Evolutionary conservation across 2,113 vertebrate species (phyloP).

Genomic region (Plotosus lineatus): DNA sequence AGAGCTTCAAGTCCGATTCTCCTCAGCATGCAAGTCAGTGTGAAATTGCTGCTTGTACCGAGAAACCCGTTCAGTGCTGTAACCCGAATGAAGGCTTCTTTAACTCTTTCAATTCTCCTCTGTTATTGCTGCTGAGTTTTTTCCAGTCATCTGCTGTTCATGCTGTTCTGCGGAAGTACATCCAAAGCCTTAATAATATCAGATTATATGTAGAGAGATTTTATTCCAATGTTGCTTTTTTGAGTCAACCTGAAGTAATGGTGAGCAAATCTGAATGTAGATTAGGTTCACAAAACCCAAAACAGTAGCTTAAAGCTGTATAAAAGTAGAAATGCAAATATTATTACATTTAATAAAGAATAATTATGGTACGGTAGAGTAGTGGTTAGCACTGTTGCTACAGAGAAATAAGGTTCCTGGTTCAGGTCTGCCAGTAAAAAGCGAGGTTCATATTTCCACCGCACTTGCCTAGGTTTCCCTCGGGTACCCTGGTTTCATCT

Average conservation of each 20-base stretch:
- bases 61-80: background rate
- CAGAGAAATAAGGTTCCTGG: too few species aligned
- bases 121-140: background rate
- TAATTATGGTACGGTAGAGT: too few species aligned
- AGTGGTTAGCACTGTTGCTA: too few species aligned
- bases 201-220: background rate
- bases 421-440: too few species aligned
- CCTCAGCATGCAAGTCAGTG: background rate
- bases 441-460: too few species aligned
- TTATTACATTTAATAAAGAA: background rate
- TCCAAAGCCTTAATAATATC: background rate
- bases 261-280: background rate
- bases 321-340: background rate
- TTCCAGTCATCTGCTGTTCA: background rate
- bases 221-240: background rate
- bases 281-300: background rate
- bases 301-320: background rate
- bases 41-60: background rate
- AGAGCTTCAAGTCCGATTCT: slow-evolving; percentile 13
- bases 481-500: too few species aligned
- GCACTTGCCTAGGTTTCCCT: too few species aligned
- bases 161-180: background rate
- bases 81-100: slow-evolving; percentile 1
- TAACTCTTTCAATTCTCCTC: background rate
- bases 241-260: background rate